Conservation (phyloP, 2,797 vertebrate genomes). For the Falco biarmicus region DNA sequence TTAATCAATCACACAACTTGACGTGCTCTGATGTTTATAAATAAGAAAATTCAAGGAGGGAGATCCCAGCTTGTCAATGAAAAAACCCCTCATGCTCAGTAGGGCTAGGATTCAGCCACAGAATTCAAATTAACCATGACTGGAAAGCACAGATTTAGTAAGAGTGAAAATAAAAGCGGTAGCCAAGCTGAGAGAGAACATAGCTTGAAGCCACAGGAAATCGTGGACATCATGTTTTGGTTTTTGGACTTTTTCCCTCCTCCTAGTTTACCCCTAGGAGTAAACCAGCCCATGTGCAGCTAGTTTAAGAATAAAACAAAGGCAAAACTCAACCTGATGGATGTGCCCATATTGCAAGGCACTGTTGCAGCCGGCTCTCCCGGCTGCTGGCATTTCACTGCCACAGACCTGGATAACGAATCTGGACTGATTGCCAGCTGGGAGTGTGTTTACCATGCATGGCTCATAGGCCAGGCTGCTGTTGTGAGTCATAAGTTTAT, state of each 20-base stretch:
- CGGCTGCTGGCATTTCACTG: background rate
- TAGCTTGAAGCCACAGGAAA: background rate
- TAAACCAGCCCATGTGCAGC: background rate
- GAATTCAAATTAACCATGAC: background rate
- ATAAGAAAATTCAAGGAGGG: background rate
- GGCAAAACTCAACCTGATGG: background rate
- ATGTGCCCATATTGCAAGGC: background rate
- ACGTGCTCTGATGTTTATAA: background rate
- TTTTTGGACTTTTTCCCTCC: background rate
- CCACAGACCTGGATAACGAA: background rate
- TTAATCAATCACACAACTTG: background rate
- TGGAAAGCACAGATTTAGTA: background rate
- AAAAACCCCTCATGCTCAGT: background rate
- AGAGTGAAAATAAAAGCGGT: background rate
- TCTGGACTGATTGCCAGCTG: background rate
- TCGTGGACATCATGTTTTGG: accelerated
- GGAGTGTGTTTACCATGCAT: background rate
- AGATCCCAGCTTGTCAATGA: background rate
- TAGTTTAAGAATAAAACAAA: background rate
- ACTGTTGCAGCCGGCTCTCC: background rate
- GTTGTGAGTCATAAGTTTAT: background rate
- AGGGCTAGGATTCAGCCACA: background rate
- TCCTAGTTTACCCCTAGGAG: no score
- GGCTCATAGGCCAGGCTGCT: background rate
- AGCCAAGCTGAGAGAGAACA: background rate